A percentile compares a stretch with the other conserved stretches of the same genome.
These are phyloP conservation scores for Pseudorectes ferrugineus DNA, from an alignment of 2,113 vertebrate species.

Conservation along the genomic window DNA sequence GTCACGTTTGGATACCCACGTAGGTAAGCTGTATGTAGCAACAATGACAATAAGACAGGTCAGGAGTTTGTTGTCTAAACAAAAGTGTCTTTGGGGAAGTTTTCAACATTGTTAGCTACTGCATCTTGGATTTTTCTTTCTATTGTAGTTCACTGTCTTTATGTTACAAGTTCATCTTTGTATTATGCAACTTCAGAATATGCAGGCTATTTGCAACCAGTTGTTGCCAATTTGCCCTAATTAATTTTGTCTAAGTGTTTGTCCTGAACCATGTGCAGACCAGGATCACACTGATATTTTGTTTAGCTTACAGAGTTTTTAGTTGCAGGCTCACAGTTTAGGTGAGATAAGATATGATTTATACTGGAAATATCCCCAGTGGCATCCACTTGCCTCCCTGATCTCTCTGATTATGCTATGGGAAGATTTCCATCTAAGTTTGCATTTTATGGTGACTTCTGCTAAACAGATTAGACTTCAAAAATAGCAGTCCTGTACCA, in stretches of 20 bases:
- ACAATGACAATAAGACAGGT: background rate
- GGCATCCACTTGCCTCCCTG: background rate
- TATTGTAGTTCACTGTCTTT: background rate
- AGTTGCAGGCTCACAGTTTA: background rate
- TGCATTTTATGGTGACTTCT: background rate
- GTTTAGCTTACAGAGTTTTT: background rate
- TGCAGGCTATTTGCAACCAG: background rate
- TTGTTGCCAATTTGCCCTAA: background rate
- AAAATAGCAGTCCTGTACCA: background rate
- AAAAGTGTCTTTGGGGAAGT: background rate
- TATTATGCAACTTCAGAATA: background rate
- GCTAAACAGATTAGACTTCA: background rate
- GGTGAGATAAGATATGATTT: background rate
- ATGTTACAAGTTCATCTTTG: background rate
- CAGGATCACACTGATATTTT: background rate
- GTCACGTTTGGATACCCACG: accelerated
- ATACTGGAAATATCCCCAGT: background rate
- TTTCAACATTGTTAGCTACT: background rate
- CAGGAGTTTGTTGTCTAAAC: background rate
- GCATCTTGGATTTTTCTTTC: background rate
- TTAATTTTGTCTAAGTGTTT: background rate
- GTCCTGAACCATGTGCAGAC: background rate
- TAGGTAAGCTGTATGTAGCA: background rate
- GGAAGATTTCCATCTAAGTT: background rate
- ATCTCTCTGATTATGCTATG: background rate